Evolutionary conservation across 2,888 invertebrate species (phyloP).

Genomic region (Hemithea aestivaria): DNA sequence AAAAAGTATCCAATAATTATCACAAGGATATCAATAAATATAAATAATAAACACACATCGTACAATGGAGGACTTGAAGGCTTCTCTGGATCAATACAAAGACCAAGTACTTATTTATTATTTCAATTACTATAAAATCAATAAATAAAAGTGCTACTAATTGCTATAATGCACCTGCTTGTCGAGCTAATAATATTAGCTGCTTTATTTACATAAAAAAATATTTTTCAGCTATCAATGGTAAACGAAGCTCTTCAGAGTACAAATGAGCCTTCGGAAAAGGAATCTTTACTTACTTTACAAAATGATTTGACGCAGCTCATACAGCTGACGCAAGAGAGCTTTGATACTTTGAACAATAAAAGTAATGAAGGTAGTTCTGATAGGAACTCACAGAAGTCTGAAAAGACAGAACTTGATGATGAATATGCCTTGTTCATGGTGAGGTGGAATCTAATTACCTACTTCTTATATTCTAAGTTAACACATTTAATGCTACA

Average conservation of each 20-base stretch:
- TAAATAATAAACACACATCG: not conserved
- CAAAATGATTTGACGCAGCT: constrained; percentile 83
- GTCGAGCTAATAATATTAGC: too few species aligned
- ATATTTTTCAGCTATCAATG: constrained; percentile 75
- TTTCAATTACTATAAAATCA: too few species aligned
- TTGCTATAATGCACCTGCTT: not conserved
- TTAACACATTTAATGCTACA: not conserved
- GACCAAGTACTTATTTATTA: constrained; percentile 47
- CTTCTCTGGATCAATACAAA: constrained; percentile 61
- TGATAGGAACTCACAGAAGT: constrained; percentile 13
- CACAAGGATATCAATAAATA: too few species aligned
- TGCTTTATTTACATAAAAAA: not conserved
- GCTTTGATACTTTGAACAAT: constrained; percentile 52
- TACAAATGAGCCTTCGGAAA: constrained; percentile 67
- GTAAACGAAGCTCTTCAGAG: constrained; percentile 79
- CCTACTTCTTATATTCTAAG: not conserved
- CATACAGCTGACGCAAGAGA: constrained; percentile 83
- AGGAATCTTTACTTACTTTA: constrained; percentile 78
- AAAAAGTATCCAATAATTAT: too few species aligned
- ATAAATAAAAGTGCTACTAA: too few species aligned
- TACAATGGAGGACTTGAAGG: constrained; percentile 54
- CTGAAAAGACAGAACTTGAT: constrained; percentile 47
- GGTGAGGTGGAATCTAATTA: constrained; percentile 59
- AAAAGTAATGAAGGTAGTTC: constrained; percentile 20
- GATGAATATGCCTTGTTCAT: constrained; percentile 84